Evolutionary conservation across 2,888 invertebrate genomes (phyloP).

Genomic region (Scaptomyza polygonia): DNA sequence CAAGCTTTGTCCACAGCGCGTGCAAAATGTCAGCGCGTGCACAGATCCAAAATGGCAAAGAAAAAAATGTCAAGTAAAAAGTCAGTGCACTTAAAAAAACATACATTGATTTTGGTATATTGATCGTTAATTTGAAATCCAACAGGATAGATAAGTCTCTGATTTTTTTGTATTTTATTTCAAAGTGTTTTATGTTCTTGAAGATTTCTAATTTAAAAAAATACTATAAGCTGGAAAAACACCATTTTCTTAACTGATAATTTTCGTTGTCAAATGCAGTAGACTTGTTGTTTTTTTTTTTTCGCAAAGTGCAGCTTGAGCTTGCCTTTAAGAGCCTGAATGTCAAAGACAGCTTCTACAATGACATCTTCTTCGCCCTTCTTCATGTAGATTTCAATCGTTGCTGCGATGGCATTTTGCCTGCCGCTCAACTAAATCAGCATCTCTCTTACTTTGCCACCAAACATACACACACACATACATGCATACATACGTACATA

Average conservation of each 20-base stretch:
- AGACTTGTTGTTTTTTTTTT: no score
- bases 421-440: slow-evolving; percentile 9
- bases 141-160: no score
- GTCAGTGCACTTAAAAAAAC: slow-evolving; percentile 5
- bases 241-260: no score
- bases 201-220: no score
- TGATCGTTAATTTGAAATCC: no score
- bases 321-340: slow-evolving; percentile 15
- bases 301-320: slow-evolving; percentile 15
- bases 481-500: not conserved
- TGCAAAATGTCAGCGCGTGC: slow-evolving; percentile 62
- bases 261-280: no score
- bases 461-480: not conserved
- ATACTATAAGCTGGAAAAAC: no score
- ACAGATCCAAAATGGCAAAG: not conserved
- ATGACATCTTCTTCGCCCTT: slow-evolving; percentile 48
- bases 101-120: no score
- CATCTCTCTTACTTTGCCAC: not conserved
- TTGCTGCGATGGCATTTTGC: slow-evolving; percentile 26
- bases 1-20: slow-evolving; percentile 32
- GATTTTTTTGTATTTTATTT: no score
- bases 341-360: slow-evolving; percentile 30
- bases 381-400: slow-evolving; percentile 39
- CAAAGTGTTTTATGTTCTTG: slow-evolving; percentile 2
- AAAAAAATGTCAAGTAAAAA: slow-evolving; percentile 7